Percentiles rank a stretch among this genome's conserved stretches.
Evolutionary conservation across 2,888 invertebrate genomes (phyloP).

Genomic region (Gnatocerus cornutus): DNA sequence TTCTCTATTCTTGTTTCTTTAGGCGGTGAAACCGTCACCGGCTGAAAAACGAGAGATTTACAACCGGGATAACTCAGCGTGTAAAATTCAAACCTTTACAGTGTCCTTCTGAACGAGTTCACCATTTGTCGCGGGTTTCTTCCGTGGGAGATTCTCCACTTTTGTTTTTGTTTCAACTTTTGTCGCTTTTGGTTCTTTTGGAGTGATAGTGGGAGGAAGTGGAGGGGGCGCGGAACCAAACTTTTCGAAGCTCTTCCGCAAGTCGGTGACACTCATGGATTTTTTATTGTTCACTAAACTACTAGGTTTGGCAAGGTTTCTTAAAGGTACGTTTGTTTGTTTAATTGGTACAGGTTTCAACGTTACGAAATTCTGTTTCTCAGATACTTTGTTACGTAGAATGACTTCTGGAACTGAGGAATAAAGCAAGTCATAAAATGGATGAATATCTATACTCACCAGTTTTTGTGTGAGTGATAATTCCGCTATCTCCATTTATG

Average conservation of each 20-base stretch:
- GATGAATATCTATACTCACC: slow-evolving; percentile 4
- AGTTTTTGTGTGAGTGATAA: slow-evolving; percentile 3
- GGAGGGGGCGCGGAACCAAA: slow-evolving; percentile 53
- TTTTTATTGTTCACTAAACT: slow-evolving; percentile 50
- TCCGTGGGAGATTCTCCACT: slow-evolving; percentile 38
- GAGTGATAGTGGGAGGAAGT: slow-evolving; percentile 42
- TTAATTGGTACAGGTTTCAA: slow-evolving; percentile 30
- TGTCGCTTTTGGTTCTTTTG: slow-evolving; percentile 50
- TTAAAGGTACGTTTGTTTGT: slow-evolving; percentile 22
- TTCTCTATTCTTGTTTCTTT: slow-evolving; percentile 48
- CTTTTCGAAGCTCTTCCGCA: slow-evolving; percentile 75
- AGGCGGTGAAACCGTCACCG: not conserved
- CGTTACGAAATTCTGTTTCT: slow-evolving; percentile 20
- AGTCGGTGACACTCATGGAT: slow-evolving; percentile 73
- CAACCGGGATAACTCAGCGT: not conserved
- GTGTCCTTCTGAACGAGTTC: slow-evolving; percentile 48
- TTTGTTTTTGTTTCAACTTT: slow-evolving; percentile 51
- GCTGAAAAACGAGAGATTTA: slow-evolving; percentile 13
- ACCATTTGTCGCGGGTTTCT: slow-evolving; percentile 33
- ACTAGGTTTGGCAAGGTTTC: slow-evolving; percentile 21
- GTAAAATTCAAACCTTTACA: slow-evolving; percentile 39
- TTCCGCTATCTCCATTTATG: slow-evolving; percentile 20
- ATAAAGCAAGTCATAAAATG: not conserved
- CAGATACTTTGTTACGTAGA: slow-evolving; percentile 14
- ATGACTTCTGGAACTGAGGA: slow-evolving; percentile 18